Evolutionary conservation across 2,888 invertebrate genomes (phyloP), one percentile per base, ranked within the genome.

Genomic region (Stenodema calcarata): DNA sequence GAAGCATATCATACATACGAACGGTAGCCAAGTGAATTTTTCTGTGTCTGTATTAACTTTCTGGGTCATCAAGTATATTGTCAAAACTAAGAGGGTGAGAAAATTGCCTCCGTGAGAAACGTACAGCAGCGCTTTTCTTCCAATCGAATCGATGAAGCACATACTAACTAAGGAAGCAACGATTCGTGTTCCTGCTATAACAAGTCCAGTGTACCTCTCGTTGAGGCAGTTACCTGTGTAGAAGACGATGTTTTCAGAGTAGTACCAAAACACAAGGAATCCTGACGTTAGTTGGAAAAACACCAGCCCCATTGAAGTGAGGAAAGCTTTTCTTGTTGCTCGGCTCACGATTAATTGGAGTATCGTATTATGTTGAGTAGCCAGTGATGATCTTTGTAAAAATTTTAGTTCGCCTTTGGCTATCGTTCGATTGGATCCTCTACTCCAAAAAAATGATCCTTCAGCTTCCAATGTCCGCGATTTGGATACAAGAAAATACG

Each of bases 391-490:
- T 27, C 27, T 73, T 0, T 28, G n/a, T 73, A 84, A 35, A 6
- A 84, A n/a, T 30, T 73, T 12, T 9, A 84, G 73, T 54, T 84
- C 44, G 14, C 73, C 75, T 28, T 47, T 70, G 44, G 84, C 84
- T 23, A 84, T 44, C 7, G 84, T 11, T 1, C 84, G 41, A 28
- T 84, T 47, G 6, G 28, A 18, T 12, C 84, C 84, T 30, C 47
- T 70, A 28, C 73, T 73, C 84, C 84, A 84, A 73, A 73, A 84
- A 7, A 84, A 44, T 28, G 84, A 84, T n/a, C 84, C 84, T 44
- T 84, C 84, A 12, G 84, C 84, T 73, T 73, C 70, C 12, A 84
- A 42, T 18, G n/a, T 42, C 11, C 73, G 70, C 11, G 44, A 23
- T 30, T 41, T 27, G 14, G n/a, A 44, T 7, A 73, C 47, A 0